Conservation (phyloP, 2,888 invertebrate genomes). For the Meliscaeva auricollis region DNA sequence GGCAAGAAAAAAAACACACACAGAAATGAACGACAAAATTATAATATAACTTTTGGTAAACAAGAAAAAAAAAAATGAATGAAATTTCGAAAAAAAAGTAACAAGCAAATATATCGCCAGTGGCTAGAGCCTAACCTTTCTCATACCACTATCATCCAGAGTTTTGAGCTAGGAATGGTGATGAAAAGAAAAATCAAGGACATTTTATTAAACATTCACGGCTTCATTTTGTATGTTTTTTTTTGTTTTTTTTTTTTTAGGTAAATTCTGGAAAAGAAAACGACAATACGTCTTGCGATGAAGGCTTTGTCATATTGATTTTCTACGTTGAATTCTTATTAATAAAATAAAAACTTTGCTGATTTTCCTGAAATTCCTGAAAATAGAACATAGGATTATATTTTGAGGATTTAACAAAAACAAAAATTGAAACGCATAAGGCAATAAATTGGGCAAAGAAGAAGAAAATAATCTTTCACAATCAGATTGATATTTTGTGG, state of each 20-base stretch:
- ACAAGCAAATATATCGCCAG: neutral
- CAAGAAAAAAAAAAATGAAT: neutral
- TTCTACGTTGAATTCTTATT: neutral
- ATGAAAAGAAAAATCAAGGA: constrained; percentile 10
- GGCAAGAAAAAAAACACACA: neutral
- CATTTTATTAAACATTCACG: constrained; percentile 23
- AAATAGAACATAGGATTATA: too few species aligned
- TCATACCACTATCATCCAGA: neutral
- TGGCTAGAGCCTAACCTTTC: neutral
- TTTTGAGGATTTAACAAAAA: too few species aligned
- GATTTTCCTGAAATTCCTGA: too few species aligned
- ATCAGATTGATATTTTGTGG: too few species aligned
- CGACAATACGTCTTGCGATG: neutral
- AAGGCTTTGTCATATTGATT: neutral
- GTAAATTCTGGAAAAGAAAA: neutral
- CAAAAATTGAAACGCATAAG: too few species aligned
- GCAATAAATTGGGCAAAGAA: too few species aligned
- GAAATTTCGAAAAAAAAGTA: constrained; percentile 3
- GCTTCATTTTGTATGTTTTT: constrained; percentile 2
- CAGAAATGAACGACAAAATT: neutral
- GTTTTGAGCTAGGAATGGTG: neutral
- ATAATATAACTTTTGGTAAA: constrained; percentile 33
- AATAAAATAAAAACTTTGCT: too few species aligned
- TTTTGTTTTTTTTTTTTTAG: neutral
- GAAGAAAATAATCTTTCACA: too few species aligned